Percentiles rank a stretch among this genome's conserved stretches.
Conservation (phyloP, 2,797 vertebrate genomes). For the Amphiprion clarkii region DNA sequence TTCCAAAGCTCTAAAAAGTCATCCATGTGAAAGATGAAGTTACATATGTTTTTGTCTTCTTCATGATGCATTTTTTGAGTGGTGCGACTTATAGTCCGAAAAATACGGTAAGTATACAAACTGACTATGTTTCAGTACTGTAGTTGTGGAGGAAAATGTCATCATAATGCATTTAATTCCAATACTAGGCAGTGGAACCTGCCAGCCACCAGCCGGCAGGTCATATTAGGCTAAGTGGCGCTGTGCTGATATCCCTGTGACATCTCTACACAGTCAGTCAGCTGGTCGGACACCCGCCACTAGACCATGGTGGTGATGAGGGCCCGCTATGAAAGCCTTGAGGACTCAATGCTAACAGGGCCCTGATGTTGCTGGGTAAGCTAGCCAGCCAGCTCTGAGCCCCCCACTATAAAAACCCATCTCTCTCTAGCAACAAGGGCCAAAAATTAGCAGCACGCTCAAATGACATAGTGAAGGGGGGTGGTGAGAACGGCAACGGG, state of each 20-base stretch:
- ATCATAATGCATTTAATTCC: neutral
- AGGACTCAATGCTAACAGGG: slow-evolving; percentile 71
- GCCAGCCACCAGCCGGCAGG: slow-evolving; percentile 34
- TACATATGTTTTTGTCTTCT: no score
- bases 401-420: slow-evolving; percentile 75
- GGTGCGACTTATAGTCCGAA: no score
- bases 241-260: slow-evolving; percentile 45
- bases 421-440: slow-evolving; percentile 88
- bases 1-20: no score
- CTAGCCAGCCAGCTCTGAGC: slow-evolving; percentile 44
- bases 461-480: slow-evolving; percentile 70
- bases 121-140: neutral
- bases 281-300: slow-evolving; percentile 39
- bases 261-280: slow-evolving; percentile 55
- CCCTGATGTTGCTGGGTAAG: slow-evolving; percentile 75
- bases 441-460: slow-evolving; percentile 82
- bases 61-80: no score
- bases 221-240: slow-evolving; percentile 36
- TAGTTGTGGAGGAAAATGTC: neutral
- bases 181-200: slow-evolving; percentile 13
- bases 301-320: slow-evolving; percentile 51
- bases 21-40: no score
- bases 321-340: slow-evolving; percentile 58
- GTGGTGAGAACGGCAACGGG: slow-evolving; percentile 48
- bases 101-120: neutral